Conservation (phyloP, 2,797 vertebrate genomes). For the Vireo griseus region DNA sequence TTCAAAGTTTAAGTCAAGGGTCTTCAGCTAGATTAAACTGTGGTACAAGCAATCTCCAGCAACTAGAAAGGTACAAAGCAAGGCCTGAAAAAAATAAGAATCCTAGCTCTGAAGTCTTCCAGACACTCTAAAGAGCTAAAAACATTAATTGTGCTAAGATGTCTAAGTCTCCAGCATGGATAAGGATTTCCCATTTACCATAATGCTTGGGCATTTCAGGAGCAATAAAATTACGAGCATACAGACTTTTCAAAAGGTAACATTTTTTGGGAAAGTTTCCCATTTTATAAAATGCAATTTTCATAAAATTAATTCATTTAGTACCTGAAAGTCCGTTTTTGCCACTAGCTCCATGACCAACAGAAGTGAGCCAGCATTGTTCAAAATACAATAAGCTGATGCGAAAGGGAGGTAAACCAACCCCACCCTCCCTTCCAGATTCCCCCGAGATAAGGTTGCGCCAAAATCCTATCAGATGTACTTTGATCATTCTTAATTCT, state of each 20-base stretch:
- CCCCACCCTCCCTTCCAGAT: background rate
- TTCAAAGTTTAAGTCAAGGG: background rate
- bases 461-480: slow-evolving; percentile 24
- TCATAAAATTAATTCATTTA: background rate
- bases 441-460: background rate
- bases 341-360: background rate
- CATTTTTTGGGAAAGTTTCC: background rate
- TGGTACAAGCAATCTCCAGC: background rate
- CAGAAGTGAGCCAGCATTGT: background rate
- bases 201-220: background rate
- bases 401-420: slow-evolving; percentile 10
- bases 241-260: background rate
- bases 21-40: background rate
- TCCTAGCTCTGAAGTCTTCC: background rate
- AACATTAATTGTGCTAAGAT: background rate
- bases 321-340: background rate
- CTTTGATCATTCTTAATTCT: slow-evolving; percentile 25
- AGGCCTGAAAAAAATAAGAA: background rate
- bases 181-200: background rate
- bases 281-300: background rate
- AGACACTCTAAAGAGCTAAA: background rate
- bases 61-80: background rate
- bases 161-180: background rate
- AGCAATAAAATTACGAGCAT: background rate
- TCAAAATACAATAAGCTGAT: slow-evolving; percentile 4